Evolutionary conservation across 2,888 invertebrate genomes (phyloP).

Genomic region (Aphidius colemani): DNA sequence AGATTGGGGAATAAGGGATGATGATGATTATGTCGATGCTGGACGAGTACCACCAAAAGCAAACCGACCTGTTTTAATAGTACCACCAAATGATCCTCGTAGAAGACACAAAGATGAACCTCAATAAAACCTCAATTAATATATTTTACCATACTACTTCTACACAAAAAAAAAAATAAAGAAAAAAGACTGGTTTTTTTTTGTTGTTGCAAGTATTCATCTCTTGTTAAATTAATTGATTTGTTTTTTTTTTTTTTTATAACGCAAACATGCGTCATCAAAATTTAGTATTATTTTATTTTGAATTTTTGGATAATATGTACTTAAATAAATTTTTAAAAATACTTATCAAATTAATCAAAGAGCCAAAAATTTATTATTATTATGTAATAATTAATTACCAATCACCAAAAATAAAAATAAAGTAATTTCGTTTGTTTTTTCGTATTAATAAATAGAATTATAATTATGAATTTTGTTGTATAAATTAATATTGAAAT

Average conservation of each 20-base stretch:
- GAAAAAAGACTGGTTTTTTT: constrained; percentile 1
- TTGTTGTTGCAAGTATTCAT: background rate
- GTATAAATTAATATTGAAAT: too few species aligned
- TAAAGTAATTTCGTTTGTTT: too few species aligned
- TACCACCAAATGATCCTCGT: constrained; percentile 47
- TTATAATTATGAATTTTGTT: too few species aligned
- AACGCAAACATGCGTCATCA: too few species aligned
- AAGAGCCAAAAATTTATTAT: too few species aligned
- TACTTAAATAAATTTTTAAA: background rate
- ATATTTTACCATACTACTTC: background rate
- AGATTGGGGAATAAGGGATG: background rate
- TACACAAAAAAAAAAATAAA: background rate
- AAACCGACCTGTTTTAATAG: constrained; percentile 40
- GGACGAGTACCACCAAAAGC: too few species aligned
- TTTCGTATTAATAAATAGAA: too few species aligned
- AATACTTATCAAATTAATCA: background rate
- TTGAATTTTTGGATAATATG: background rate
- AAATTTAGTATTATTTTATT: too few species aligned
- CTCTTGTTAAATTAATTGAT: background rate
- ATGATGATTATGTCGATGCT: background rate
- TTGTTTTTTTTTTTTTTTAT: background rate
- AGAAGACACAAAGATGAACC: constrained; percentile 53
- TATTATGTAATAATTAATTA: too few species aligned
- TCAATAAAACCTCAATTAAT: background rate
- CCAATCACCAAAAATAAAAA: too few species aligned